Evolutionary conservation across 23 tunicate genomes (phyloP).

Genomic region (Styela clava): DNA sequence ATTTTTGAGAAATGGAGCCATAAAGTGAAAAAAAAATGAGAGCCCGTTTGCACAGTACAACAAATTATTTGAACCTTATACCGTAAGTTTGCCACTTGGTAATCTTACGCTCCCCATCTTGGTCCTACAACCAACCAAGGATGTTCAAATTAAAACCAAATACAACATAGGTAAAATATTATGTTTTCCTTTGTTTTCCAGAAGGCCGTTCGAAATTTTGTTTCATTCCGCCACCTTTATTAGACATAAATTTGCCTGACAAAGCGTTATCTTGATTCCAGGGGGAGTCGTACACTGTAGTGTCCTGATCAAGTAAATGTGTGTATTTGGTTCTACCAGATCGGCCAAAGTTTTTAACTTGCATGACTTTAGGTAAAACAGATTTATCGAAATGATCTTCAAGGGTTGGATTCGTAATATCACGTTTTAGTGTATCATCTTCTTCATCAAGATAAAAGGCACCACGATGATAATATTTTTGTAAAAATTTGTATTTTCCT

Average conservation of each 20-base stretch:
- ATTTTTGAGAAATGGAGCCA: no score
- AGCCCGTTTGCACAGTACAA: no score
- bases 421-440: constrained; percentile 50
- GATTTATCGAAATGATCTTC: constrained; percentile 98
- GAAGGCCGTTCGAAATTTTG: constrained; percentile 83
- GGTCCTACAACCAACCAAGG: no score
- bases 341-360: constrained; percentile 97
- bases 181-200: constrained; percentile 17
- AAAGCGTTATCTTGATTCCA: constrained; percentile 84
- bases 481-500: constrained; percentile 95
- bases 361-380: constrained; percentile 94
- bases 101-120: no score
- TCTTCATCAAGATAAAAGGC: constrained; percentile 97
- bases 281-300: constrained; percentile 84
- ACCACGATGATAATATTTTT: constrained; percentile 98
- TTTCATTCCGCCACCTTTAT: constrained; percentile 82
- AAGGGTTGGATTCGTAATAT: constrained; percentile 85
- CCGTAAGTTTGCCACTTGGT: no score
- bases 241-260: constrained; percentile 46
- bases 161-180: not conserved
- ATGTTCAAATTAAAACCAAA: no score
- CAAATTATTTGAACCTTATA: no score
- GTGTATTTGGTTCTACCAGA: constrained; percentile 99
- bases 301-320: constrained; percentile 96
- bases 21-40: no score